These are phyloP conservation scores for Brachynemurus nebulosus DNA, from an alignment of 2,888 invertebrate species.

Conservation along the genomic window DNA sequence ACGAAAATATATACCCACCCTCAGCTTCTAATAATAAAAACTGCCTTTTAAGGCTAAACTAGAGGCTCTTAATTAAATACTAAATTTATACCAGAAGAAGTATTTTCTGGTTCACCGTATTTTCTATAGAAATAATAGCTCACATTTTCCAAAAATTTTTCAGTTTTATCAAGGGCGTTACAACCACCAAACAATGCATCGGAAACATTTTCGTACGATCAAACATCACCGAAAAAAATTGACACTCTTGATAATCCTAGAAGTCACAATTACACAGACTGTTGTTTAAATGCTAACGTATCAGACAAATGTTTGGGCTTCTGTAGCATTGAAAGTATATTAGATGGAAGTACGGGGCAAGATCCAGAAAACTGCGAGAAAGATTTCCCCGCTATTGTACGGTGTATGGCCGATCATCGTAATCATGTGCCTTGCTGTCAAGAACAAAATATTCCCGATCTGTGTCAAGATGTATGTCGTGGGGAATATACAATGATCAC, in stretches of 20 bases:
- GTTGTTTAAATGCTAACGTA: constrained; percentile 58
- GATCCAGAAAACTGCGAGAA: constrained; percentile 69
- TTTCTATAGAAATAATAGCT: too few relatives aligned
- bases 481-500: constrained; percentile 77
- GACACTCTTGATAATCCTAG: constrained; percentile 32
- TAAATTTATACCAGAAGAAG: too few relatives aligned
- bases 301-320: constrained; percentile 61
- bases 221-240: constrained; percentile 30
- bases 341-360: constrained; percentile 61
- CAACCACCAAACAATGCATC: constrained; percentile 44
- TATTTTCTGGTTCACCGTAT: too few relatives aligned
- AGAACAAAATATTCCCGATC: constrained; percentile 65
- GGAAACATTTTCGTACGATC: constrained; percentile 31
- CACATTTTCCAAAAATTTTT: too few relatives aligned
- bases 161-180: constrained; percentile 48
- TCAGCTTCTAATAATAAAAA: too few relatives aligned
- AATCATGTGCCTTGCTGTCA: constrained; percentile 79
- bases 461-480: constrained; percentile 73
- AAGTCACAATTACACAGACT: constrained; percentile 68
- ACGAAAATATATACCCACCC: too few relatives aligned
- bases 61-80: too few relatives aligned
- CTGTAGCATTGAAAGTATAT: constrained; percentile 61
- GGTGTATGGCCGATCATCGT: constrained; percentile 65
- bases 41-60: too few relatives aligned
- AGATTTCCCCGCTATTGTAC: constrained; percentile 67